Base-by-base conservation (phyloP, 2,888 invertebrate species). In the Entomobrya multifasciata region DNA sequence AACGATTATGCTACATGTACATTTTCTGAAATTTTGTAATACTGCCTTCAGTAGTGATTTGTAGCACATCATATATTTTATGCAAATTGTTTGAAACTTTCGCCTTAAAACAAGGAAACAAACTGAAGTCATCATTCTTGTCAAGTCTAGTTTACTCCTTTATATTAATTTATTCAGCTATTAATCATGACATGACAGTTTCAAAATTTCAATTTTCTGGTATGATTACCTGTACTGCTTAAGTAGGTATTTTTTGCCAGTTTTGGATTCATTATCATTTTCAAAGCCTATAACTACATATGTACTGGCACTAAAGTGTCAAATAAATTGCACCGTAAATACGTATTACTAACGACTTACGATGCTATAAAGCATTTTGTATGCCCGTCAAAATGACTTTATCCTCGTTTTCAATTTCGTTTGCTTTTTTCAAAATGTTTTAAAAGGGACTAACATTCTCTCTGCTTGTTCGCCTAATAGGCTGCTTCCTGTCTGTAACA, bases 151-250 rank as follows among this genome's bases (percentile, higher is more conserved):
- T 70, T 47, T 44, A 17, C 5, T 47, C 13, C 11, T 47, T 70
- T 70, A 22, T 49, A 49, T 47, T 70, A 70, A 70, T 70, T 55
- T 77, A 60, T 57, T 25, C 60, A 60, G 22, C 20, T 10, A 76
- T 76, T 55, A 11, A 78, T 78, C 78, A 78, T 62, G 47, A 78
- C 44, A 15, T 47, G 78, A 62, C 78, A 62, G 41, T 60, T 60
- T 44, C 47, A 20, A 49, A 79, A 62, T n/a, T 49, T n/a, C 27
- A 57, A 47, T 49, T 79, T 49, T 79, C 30, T 79, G 8, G 36
- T 36, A 36, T 36, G 8, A 8, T 4, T 36, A 36, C 4, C 8
- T 36, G 8, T 36, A 8, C 8, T 36, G 36, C 8, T 36, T 36
- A 8, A 36, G 36, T 36, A 8, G 8, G 36, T 8, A 36, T 36